A percentile compares a stretch with the other conserved stretches of the same genome.
Evolutionary conservation across 2,113 vertebrate species (phyloP).

Genomic region (Lasiurus cinereus): DNA sequence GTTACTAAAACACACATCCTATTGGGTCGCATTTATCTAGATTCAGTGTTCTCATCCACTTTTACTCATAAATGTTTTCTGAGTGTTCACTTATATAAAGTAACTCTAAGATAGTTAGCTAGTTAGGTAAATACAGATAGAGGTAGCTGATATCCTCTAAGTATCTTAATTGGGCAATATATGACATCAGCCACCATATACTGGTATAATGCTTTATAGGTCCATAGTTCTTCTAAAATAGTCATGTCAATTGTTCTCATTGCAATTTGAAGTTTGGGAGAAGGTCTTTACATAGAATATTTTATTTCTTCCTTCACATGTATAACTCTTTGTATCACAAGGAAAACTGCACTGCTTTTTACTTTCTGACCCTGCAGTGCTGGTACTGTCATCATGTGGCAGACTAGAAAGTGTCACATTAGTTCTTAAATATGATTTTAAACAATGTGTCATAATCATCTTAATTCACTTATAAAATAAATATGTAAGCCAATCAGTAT

Average conservation of each 20-base stretch:
- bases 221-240: not conserved
- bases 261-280: not conserved
- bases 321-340: not conserved
- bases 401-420: not conserved
- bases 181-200: not conserved
- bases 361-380: not conserved
- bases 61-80: not conserved
- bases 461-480: not conserved
- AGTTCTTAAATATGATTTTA: conserved; percentile 19
- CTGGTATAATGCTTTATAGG: not conserved
- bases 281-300: not conserved
- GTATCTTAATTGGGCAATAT: too few relatives aligned
- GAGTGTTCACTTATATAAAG: not conserved
- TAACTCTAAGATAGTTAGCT: not conserved
- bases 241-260: not conserved
- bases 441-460: not conserved
- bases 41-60: not conserved
- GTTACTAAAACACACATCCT: not conserved
- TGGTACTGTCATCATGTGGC: not conserved
- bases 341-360: not conserved
- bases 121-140: not conserved
- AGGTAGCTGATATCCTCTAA: not conserved
- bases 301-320: not conserved
- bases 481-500: not conserved
- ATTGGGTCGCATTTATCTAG: not conserved